Evolutionary conservation across 2,797 vertebrate genomes (phyloP), one percentile per base, ranked within the genome.

Genomic region (Ceryle rudis): DNA sequence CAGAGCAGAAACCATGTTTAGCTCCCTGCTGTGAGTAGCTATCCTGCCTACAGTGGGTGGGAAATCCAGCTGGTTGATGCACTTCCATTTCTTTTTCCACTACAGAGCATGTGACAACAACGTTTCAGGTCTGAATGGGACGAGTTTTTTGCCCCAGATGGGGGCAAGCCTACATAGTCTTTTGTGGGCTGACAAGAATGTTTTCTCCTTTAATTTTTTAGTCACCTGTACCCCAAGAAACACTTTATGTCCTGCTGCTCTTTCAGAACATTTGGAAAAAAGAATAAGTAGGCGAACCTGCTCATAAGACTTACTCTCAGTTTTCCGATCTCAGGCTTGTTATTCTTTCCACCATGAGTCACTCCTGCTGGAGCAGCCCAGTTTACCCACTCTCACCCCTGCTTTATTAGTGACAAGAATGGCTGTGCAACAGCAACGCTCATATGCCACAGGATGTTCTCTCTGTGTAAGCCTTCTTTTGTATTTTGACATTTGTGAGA

Each of bases 251-350:
- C 89, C 89, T 79, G 81, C 86, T 66, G 89, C 23, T 90, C 82
- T 85, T 83, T 35, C 65, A 90, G 69, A 90, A 42, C 31, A 2
- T 66, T 93, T 81, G 62, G 89, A 65, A 66, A 70, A 49, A 29
- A 81, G 80, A 90, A 71, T 20, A 52, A 90, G 73, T 31, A 92
- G 83, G 73, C 35, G 42, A 35, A 26, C 9, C 66, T 54, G 66
- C 44, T 84, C 26, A 4, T 73, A 54, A 55, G 55, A 39, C 39
- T 54, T 9, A 9, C 67, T 72, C n/a, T 37, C 44, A 14, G 5
- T 86, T 89, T 95, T 93, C 92, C 82, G 69, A 83, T 96, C 81
- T 90, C 70, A 57, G 47, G 21, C 39, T 37, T 81, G 41, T 66
- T 89, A 62, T 93, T 96, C 88, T 79, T 46, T 52, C 77, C 54